Base-by-base conservation (phyloP, 2,113 vertebrate species). In the Pomatorhinus ruficollis region DNA sequence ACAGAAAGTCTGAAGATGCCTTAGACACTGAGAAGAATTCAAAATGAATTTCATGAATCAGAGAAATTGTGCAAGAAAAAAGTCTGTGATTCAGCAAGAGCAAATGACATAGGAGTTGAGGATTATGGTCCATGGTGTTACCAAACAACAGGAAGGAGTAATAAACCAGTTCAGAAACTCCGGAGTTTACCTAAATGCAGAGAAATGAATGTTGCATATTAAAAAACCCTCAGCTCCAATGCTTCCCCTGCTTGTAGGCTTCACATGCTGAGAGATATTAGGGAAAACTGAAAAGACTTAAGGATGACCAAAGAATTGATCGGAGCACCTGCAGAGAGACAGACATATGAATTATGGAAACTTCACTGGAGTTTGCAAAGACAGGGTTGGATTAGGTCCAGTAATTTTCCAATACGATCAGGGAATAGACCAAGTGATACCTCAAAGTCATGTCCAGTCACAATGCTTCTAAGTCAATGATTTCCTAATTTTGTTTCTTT, bases 381-480 rank as follows among this genome's bases (percentile, higher is more conserved):
- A 56, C 37, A 17, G 24, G 9, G 5, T 28, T 61, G 53, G n/a
- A 45, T 56, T 42, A 45, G 86, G 37, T 18, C 19, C 15, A 80
- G n/a, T 68, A 44, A 69, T 82, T 69, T 79, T 79, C 15, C 16
- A n/a, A 4, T 20, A 21, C 0, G 0, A 11, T 22, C 1, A 5
- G 15, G 16, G 16, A 93, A 28, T 9, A 57, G 11, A 74, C 3
- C 14, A 69, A 31, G 6, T 3, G 14, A 44, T 50, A 12, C 16
- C 14, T 77, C 63, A 39, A 65, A 45, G 14, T 28, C 12, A 6
- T 18, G 35, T 63, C 14, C 59, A 61, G 6, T 11, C 22, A 65
- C 25, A 27, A 1, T 28, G 27, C 15, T 31, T 61, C 15, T 40
- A n/a, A 31, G 15, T 44, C 33, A 81, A 27, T 13, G 9, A 33